phyloP scores from a whole-genome alignment of 1,140 invertebrate species.

The Helicoverpa zea region DNA sequence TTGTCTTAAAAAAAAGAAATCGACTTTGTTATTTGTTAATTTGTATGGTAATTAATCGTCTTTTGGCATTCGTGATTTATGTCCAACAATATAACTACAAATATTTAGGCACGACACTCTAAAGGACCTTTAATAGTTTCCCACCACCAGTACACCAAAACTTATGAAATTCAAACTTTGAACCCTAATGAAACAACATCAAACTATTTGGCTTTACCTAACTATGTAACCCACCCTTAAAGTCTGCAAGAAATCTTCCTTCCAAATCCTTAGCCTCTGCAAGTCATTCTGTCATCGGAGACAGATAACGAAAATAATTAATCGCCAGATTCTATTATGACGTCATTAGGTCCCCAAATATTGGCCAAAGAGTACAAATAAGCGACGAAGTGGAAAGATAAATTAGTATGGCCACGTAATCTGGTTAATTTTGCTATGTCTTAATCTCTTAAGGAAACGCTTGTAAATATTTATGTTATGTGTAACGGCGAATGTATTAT shows the following conservation, averaged over 20 bases:
- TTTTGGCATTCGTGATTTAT: neutral
- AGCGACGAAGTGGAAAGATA: conserved; percentile 61
- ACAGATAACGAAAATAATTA: conserved; percentile 59
- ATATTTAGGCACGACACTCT: neutral
- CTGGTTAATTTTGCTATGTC: conserved; percentile 22
- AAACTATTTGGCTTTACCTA: conserved; percentile 9
- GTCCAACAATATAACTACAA: neutral
- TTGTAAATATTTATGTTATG: conserved; percentile 1
- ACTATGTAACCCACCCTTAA: neutral
- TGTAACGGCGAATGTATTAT: neutral
- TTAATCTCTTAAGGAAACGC: neutral
- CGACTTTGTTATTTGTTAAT: neutral
- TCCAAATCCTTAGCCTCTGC: conserved; percentile 32
- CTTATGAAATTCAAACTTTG: conserved; percentile 24
- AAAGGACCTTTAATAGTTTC: no score
- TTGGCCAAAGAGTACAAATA: conserved; percentile 50
- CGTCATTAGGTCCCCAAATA: conserved; percentile 59
- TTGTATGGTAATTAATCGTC: neutral
- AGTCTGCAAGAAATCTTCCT: neutral
- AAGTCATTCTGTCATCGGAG: conserved; percentile 51
- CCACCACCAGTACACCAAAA: neutral
- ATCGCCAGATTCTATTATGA: conserved; percentile 54
- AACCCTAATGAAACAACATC: neutral
- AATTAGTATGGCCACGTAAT: conserved; percentile 45
- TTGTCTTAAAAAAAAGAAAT: neutral